These are phyloP conservation scores for Rhinoptilus africanus DNA, from an alignment of 2,113 vertebrate genomes.

Conservation along the genomic window DNA sequence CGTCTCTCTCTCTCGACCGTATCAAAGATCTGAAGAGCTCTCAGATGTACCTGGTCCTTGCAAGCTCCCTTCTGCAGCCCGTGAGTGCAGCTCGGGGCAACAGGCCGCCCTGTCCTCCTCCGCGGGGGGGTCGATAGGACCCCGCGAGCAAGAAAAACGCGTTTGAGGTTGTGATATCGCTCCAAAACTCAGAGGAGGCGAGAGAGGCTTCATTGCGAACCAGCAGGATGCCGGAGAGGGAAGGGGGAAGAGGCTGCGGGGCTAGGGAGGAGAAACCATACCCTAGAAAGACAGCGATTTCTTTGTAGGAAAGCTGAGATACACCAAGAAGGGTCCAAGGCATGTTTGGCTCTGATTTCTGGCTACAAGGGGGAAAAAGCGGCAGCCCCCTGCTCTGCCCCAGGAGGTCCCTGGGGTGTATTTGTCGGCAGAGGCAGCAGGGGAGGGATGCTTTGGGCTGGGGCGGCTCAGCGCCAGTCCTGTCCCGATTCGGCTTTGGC, in stretches of 20 bases:
- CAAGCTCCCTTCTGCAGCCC: rapidly evolving
- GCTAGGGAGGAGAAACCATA: background rate
- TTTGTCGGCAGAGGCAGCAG: too few relatives aligned
- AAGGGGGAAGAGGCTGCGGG: background rate
- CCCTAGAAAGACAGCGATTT: rapidly evolving
- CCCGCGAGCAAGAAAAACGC: background rate
- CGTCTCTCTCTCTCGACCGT: background rate
- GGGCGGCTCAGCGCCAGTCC: too few relatives aligned
- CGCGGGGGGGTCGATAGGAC: background rate
- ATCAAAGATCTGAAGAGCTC: background rate
- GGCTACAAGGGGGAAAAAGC: too few relatives aligned
- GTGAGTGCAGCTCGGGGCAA: background rate
- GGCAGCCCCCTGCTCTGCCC: background rate
- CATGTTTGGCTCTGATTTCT: background rate
- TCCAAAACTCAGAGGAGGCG: rapidly evolving
- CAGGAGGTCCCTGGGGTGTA: background rate
- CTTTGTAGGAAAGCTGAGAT: background rate
- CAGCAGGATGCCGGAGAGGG: background rate
- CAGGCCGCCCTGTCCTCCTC: background rate
- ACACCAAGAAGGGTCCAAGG: rapidly evolving
- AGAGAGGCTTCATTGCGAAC: background rate
- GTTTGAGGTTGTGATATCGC: background rate
- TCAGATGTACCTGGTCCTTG: background rate
- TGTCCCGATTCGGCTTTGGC: too few relatives aligned
- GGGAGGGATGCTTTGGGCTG: background rate